Percentiles rank a stretch among this genome's conserved stretches.
Conservation (phyloP, 1,140 invertebrate species). For the Rhynchophorus ferrugineus region DNA sequence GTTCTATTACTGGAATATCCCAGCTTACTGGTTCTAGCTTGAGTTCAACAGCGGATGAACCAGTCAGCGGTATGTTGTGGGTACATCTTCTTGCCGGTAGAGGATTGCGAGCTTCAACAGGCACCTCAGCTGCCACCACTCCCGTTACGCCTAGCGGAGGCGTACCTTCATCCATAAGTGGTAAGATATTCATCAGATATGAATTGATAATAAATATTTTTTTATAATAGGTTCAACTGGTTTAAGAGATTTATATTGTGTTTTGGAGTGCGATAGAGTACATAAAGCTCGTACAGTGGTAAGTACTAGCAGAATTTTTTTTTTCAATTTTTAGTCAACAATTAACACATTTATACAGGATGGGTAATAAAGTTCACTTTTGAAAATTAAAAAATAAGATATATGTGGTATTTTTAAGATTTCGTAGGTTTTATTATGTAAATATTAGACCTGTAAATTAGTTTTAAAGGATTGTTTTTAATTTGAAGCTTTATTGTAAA, state of each 20-base stretch:
- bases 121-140: slow-evolving; percentile 56
- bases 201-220: not conserved
- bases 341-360: too few species aligned
- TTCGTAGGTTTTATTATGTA: too few species aligned
- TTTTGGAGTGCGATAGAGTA: slow-evolving; percentile 91
- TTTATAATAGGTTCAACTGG: slow-evolving; percentile 46
- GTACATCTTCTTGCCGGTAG: slow-evolving; percentile 84
- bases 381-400: too few species aligned
- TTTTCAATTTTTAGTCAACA: too few species aligned
- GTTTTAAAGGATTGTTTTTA: too few species aligned
- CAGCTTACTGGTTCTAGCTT: slow-evolving; percentile 31
- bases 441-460: too few species aligned
- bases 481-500: too few species aligned
- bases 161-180: slow-evolving; percentile 30
- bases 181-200: slow-evolving; percentile 19
- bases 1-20: slow-evolving; percentile 26
- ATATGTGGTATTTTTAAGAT: too few species aligned
- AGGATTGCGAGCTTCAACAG: slow-evolving; percentile 70
- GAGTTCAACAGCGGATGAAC: slow-evolving; percentile 45
- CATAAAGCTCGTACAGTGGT: slow-evolving; percentile 95
- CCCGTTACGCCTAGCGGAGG: slow-evolving; percentile 54
- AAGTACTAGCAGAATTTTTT: too few species aligned
- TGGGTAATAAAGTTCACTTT: too few species aligned
- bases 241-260: slow-evolving; percentile 88
- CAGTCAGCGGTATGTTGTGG: slow-evolving; percentile 83